Evolutionary conservation across 2,888 invertebrate genomes (phyloP).

Genomic region (Sminthurides aquaticus): DNA sequence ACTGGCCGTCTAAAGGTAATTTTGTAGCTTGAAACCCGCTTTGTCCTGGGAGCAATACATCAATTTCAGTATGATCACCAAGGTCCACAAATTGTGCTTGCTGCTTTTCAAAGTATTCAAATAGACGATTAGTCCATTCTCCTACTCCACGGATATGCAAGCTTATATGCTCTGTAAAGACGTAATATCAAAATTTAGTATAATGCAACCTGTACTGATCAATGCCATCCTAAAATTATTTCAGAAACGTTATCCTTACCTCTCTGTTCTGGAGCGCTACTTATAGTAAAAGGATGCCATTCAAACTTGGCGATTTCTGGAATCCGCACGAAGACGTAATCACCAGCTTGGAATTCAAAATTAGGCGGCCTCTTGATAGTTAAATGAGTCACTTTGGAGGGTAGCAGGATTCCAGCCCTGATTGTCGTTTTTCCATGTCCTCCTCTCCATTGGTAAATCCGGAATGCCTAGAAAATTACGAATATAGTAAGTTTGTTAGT

Average conservation of each 20-base stretch:
- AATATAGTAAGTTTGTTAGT: too few relatives aligned
- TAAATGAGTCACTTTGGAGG: slow-evolving; percentile 83
- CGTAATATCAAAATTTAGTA: not conserved
- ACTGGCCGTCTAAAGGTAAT: too few relatives aligned
- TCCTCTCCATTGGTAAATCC: slow-evolving; percentile 52
- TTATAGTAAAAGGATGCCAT: slow-evolving; percentile 96
- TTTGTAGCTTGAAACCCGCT: too few relatives aligned
- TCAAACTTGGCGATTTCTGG: slow-evolving; percentile 86
- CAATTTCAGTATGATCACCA: too few relatives aligned
- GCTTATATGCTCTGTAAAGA: slow-evolving; percentile 71
- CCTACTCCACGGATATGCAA: slow-evolving; percentile 88
- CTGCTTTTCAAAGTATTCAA: slow-evolving; percentile 77
- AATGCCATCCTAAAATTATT: too few relatives aligned
- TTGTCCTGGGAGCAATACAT: too few relatives aligned
- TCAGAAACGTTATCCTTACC: too few relatives aligned
- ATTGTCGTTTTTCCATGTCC: slow-evolving; percentile 76
- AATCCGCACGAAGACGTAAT: slow-evolving; percentile 87
- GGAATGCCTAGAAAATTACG: slow-evolving; percentile 24
- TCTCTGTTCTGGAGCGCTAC: slow-evolving; percentile 82
- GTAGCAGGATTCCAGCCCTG: slow-evolving; percentile 74
- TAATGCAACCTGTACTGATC: not conserved
- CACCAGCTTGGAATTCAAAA: slow-evolving; percentile 84
- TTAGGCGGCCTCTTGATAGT: slow-evolving; percentile 78
- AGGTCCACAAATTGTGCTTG: too few relatives aligned
- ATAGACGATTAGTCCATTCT: slow-evolving; percentile 84